Evolutionary conservation across 2,113 vertebrate genomes (phyloP), one percentile per base, ranked within the genome.

Genomic region (Heterocephalus glaber): DNA sequence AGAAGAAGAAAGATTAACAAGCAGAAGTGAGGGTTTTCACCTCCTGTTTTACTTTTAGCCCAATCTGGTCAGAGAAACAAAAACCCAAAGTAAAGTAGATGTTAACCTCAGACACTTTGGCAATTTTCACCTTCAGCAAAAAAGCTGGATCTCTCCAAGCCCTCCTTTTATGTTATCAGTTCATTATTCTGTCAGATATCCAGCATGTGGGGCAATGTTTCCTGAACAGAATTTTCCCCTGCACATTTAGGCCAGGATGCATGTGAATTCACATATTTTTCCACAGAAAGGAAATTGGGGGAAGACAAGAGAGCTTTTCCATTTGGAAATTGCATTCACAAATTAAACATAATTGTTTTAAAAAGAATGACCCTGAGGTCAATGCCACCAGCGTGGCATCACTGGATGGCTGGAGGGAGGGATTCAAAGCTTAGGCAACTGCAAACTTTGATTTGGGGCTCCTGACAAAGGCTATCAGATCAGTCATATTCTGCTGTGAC

Each of bases 1-100:
- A 97, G 98, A 99, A 98, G 98, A 98, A 99, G 98, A 98, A 98
- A 98, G 98, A 99, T 99, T 99, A 99, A 98, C 98, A 99, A 99
- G 99, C 98, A 99, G 98, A 98, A 98, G 98, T 98, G 98, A 99
- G 98, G 95, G 97, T 98, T 99, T 99, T 98, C 98, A 99, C 97
- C 97, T 98, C 97, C 95, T 97, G 93, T 97, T 98, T 98, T 98
- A 96, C 97, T 98, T 98, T 96, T 97, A 97, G 96, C 90, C 97
- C 96, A 96, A 58, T 98, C 76, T 98, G 90, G 83, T 58, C 92
- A 97, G 86, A 94, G 96, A 97, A 96, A 96, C 84, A 97, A 96
- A 98, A 95, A 4, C 0, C 81, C 49, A 92, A 93, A 97, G 95
- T 95, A 97, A 91, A 90, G 92, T 17, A 16, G 91, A 89, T 86